A percentile compares a stretch with the other conserved stretches of the same genome.
These are phyloP conservation scores for Mellilla xanthometata DNA, from an alignment of 2,888 invertebrate species.

Conservation along the genomic window DNA sequence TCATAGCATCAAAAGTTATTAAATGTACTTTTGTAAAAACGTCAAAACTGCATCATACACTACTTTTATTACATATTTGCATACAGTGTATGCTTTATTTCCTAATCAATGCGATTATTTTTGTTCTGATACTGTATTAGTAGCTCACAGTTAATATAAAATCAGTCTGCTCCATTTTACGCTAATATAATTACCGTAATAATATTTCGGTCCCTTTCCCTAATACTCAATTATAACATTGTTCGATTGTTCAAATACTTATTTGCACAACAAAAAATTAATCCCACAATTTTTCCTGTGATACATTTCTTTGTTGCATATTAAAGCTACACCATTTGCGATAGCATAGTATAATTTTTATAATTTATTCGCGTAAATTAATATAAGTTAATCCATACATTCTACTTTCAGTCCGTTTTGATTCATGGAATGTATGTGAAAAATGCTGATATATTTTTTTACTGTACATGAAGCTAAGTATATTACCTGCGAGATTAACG, in stretches of 20 bases:
- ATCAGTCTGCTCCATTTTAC: constrained; percentile 67
- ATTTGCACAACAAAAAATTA: constrained; percentile 18
- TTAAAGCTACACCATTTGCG: neutral
- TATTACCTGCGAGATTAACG: too few relatives aligned
- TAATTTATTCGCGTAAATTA: constrained; percentile 34
- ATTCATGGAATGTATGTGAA: constrained; percentile 57
- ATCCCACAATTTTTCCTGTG: constrained; percentile 4
- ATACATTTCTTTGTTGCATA: neutral
- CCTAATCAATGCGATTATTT: constrained; percentile 6
- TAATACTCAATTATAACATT: constrained; percentile 54
- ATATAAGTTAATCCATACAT: constrained; percentile 44
- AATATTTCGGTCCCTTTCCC: constrained; percentile 67
- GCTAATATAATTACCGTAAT: constrained; percentile 54
- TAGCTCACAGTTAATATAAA: constrained; percentile 48
- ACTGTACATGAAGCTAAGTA: too few relatives aligned
- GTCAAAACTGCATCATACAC: constrained; percentile 7
- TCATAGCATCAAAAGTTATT: neutral
- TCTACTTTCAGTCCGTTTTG: constrained; percentile 60
- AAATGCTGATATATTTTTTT: constrained; percentile 11
- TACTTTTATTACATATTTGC: neutral
- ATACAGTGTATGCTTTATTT: neutral
- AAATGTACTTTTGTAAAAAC: constrained; percentile 6
- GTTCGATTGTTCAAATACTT: constrained; percentile 29
- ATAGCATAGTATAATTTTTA: neutral
- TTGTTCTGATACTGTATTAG: constrained; percentile 20